Evolutionary conservation across 1,140 invertebrate genomes (phyloP), one percentile per base, ranked within the genome.

Genomic region (Semibalanus balanoides): DNA sequence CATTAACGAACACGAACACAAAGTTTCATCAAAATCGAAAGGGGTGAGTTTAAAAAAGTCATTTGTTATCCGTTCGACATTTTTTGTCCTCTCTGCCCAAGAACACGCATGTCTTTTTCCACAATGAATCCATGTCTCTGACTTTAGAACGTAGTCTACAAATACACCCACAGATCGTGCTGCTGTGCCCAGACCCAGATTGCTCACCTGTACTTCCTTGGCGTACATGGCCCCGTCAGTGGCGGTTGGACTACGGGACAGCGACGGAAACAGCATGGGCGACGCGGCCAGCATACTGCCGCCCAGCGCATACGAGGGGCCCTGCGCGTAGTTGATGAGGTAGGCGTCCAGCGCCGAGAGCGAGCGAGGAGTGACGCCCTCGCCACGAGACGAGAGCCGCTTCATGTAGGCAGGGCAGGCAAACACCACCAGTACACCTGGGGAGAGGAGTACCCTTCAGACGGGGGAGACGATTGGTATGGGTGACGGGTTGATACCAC

Each of bases 361-460:
- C 22, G 92, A 90, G 77, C 91, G 83, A 0, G 94, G 93, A 17
- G 93, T 96, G 3, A 82, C 79, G 22, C 80, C 76, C 80, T 92
- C 91, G 11, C 87, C 85, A 81, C 89, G 91, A 76, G 88, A 84
- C 7, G 88, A 88, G 17, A 91, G 83, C 79, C 91, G 87, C 79
- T 91, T 89, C 0, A 90, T 85, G 80, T 91, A 91, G 22, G 89
- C 86, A 0, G 91, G 90, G 77, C 94, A 88, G 73, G 91, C 91
- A 83, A 97, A 97, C n/a, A 72, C 70, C 17, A 94, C 92, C 31
- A 95, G 84, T 31, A 90, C 88, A 79, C 87, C 88, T 89, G 74
- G 31, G 71, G 81, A 78, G 14, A 35, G 51, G 14, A 14, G 22
- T 25, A 64, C 51, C 51, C n/a, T n/a, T n/a, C n/a, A n/a, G n/a